Conservation (phyloP, 2,888 invertebrate genomes). For the Lochmaea crataegi region DNA sequence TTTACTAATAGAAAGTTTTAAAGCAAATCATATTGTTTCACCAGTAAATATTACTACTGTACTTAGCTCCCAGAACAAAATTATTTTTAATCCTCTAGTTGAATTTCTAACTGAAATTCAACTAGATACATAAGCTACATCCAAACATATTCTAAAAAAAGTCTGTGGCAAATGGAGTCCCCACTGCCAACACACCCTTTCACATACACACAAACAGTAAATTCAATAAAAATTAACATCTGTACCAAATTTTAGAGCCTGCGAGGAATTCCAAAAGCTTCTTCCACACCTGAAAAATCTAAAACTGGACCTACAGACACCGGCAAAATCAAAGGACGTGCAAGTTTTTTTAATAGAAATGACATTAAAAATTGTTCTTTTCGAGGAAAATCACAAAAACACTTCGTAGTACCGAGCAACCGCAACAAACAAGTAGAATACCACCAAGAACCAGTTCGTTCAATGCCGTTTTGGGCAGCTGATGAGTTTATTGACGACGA, state of each 20-base stretch:
- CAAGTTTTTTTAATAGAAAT: neutral
- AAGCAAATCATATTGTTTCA: too few relatives aligned
- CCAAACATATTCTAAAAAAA: too few relatives aligned
- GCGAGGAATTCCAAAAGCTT: neutral
- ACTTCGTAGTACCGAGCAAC: neutral
- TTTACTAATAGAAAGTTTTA: too few relatives aligned
- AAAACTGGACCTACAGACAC: neutral
- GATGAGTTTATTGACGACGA: conserved; percentile 42
- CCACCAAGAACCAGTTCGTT: neutral
- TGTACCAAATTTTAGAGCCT: neutral
- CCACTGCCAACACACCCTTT: too few relatives aligned
- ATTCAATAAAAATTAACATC: too few relatives aligned
- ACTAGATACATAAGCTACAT: too few relatives aligned
- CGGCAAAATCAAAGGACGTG: neutral
- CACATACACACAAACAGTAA: too few relatives aligned
- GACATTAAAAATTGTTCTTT: neutral
- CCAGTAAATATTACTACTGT: too few relatives aligned
- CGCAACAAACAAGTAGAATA: neutral
- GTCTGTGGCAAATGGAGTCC: too few relatives aligned
- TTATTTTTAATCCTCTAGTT: too few relatives aligned
- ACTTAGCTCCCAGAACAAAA: too few relatives aligned
- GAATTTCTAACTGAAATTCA: too few relatives aligned
- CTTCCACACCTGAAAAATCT: neutral
- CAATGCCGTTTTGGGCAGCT: neutral
- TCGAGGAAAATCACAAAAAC: neutral